A percentile compares a stretch with the other conserved stretches of the same genome.
Evolutionary conservation across 2,797 vertebrate genomes (phyloP).

Genomic region (Silurus aristotelis): DNA sequence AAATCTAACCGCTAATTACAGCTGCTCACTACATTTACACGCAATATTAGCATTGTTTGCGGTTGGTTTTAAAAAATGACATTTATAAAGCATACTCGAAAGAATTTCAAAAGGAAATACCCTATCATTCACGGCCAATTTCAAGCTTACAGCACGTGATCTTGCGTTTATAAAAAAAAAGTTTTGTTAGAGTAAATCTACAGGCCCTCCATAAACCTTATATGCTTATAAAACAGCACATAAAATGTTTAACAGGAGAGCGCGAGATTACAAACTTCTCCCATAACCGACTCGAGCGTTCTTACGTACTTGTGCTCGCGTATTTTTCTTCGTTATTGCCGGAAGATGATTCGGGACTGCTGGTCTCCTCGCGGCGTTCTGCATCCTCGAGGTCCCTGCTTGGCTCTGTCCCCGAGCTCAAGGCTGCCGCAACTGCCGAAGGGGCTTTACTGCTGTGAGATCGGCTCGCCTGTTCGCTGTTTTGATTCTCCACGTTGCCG

Average conservation of each 20-base stretch:
- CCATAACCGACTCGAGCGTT: conserved; percentile 74
- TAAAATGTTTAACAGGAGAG: conserved; percentile 98
- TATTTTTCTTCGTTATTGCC: conserved; percentile 93
- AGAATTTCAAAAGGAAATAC: conserved; percentile 68
- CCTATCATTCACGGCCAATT: conserved; percentile 97
- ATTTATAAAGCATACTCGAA: conserved; percentile 26
- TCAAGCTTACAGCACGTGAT: conserved; percentile 97
- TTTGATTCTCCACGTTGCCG: conserved; percentile 79
- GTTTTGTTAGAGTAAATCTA: conserved; percentile 98
- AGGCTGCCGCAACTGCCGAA: conserved; percentile 63
- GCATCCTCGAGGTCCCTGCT: conserved; percentile 79
- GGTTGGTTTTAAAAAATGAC: background rate
- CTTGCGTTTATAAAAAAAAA: conserved; percentile 97
- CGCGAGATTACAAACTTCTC: conserved; percentile 86
- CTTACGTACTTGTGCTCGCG: conserved; percentile 91
- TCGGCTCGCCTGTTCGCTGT: conserved; percentile 82
- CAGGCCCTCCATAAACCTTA: conserved; percentile 97
- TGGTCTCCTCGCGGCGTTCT: conserved; percentile 88
- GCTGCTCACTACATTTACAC: background rate
- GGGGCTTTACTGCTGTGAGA: conserved; percentile 77
- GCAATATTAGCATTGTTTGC: background rate
- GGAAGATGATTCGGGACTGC: conserved; percentile 94
- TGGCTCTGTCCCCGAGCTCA: conserved; percentile 78
- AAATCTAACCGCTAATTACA: background rate
- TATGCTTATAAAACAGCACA: conserved; percentile 99